These are phyloP conservation scores for Nerophis lumbriciformis DNA, from an alignment of 2,113 vertebrate genomes.

Conservation along the genomic window DNA sequence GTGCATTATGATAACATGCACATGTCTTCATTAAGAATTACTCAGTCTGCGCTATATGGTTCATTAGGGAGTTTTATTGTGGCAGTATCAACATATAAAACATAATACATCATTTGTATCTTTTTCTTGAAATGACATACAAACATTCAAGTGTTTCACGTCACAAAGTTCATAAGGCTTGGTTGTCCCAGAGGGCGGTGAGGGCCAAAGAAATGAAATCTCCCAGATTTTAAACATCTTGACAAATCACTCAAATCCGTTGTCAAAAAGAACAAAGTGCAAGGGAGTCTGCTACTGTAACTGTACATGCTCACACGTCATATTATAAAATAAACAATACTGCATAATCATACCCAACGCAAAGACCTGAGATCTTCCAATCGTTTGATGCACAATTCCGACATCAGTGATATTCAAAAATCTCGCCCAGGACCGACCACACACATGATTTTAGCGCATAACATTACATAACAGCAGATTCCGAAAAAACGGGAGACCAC, in stretches of 20 bases:
- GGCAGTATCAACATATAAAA: conserved; percentile 97
- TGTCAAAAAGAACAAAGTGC: conserved; percentile 70
- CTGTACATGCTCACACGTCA: conserved; percentile 55
- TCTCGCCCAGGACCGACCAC: too few relatives aligned
- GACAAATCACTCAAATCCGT: conserved; percentile 26
- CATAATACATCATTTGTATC: conserved; percentile 76
- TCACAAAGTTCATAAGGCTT: conserved; percentile 96
- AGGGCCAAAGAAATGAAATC: conserved; percentile 63
- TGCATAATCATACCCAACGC: not conserved
- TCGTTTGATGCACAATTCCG: too few relatives aligned
- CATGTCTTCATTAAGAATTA: not conserved
- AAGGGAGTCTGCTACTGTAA: conserved; percentile 66
- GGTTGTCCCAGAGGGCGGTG: conserved; percentile 74
- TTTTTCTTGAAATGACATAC: conserved; percentile 80
- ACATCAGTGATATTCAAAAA: too few relatives aligned
- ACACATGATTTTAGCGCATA: too few relatives aligned
- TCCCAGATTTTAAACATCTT: conserved; percentile 76
- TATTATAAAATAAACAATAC: conserved; percentile 26
- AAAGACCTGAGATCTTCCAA: not conserved
- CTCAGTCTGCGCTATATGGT: conserved; percentile 25
- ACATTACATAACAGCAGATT: too few relatives aligned
- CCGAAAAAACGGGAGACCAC: too few relatives aligned
- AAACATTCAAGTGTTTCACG: conserved; percentile 90
- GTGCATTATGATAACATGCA: too few relatives aligned
- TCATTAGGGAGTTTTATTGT: conserved; percentile 85